Percentiles rank a stretch among this genome's conserved stretches.
These are phyloP conservation scores for Ophiothrix spiculata DNA, from an alignment of 35 echinoderm and acorn worm genomes.

Conservation along the genomic window DNA sequence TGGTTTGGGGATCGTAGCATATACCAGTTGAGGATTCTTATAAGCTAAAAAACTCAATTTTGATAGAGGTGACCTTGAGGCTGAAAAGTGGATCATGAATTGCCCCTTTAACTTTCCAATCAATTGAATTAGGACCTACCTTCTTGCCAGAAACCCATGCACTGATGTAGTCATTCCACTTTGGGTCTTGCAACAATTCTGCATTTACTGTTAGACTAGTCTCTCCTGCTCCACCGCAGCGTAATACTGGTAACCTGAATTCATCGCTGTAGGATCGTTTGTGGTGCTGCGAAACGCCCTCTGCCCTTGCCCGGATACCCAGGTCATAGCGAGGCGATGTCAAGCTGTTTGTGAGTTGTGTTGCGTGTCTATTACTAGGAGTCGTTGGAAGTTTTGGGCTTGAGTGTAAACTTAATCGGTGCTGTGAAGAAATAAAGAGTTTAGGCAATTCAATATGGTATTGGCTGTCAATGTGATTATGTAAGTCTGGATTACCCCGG, in stretches of 20 bases:
- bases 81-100: too few relatives aligned
- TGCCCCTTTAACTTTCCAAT: too few relatives aligned
- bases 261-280: background rate
- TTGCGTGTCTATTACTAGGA: conserved; percentile 12
- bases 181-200: conserved; percentile 58
- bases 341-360: conserved; percentile 2
- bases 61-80: too few relatives aligned
- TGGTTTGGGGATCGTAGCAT: too few relatives aligned
- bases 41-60: too few relatives aligned
- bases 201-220: conserved; percentile 80
- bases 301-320: background rate
- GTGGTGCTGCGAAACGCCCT: background rate
- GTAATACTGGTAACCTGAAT: conserved; percentile 26
- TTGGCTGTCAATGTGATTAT: too few relatives aligned
- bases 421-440: background rate
- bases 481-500: too few relatives aligned
- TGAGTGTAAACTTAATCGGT: conserved; percentile 30
- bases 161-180: conserved; percentile 76
- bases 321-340: conserved; percentile 1
- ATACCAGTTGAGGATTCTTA: too few relatives aligned
- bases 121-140: too few relatives aligned
- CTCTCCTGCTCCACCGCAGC: conserved; percentile 59
- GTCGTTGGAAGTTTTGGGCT: conserved; percentile 4
- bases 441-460: background rate
- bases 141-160: conserved; percentile 86